Conservation (phyloP, 2,888 invertebrate species). For the Hololepta plana region DNA sequence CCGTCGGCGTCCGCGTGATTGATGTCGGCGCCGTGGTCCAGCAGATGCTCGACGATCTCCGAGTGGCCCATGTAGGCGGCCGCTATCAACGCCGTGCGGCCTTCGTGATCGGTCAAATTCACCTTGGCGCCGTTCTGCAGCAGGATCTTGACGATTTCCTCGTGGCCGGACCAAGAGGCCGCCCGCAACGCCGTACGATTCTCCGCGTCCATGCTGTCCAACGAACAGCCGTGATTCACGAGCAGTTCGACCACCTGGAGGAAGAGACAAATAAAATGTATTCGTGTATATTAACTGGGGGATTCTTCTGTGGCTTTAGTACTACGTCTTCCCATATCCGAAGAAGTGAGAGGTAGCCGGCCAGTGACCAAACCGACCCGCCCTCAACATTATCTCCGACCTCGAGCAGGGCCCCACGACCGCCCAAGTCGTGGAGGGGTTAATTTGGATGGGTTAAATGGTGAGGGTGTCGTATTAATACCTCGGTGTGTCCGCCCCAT, state of each 20-base stretch:
- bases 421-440: too few relatives aligned
- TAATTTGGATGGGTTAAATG: too few relatives aligned
- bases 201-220: slow-evolving; percentile 76
- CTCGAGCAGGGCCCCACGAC: too few relatives aligned
- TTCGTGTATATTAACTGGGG: too few relatives aligned
- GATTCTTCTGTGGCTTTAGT: too few relatives aligned
- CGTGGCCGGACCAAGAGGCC: slow-evolving; percentile 90
- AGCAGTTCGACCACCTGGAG: slow-evolving; percentile 58
- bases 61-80: slow-evolving; percentile 94
- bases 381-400: too few relatives aligned
- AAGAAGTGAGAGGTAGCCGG: too few relatives aligned
- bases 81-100: slow-evolving; percentile 81
- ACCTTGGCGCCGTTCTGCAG: slow-evolving; percentile 61
- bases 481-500: slow-evolving; percentile 88
- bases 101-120: slow-evolving; percentile 74
- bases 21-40: slow-evolving; percentile 66
- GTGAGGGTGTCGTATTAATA: too few relatives aligned
- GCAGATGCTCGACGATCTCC: slow-evolving; percentile 69
- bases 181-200: slow-evolving; percentile 78
- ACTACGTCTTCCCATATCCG: too few relatives aligned
- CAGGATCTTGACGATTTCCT: slow-evolving; percentile 58
- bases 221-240: slow-evolving; percentile 59
- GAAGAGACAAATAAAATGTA: slow-evolving; percentile 3
- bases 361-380: too few relatives aligned
- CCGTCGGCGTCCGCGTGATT: slow-evolving; percentile 80